Evolutionary conservation across 2,888 invertebrate genomes (phyloP), one percentile per base, ranked within the genome.

Genomic region (Megastigmus dorsalis): DNA sequence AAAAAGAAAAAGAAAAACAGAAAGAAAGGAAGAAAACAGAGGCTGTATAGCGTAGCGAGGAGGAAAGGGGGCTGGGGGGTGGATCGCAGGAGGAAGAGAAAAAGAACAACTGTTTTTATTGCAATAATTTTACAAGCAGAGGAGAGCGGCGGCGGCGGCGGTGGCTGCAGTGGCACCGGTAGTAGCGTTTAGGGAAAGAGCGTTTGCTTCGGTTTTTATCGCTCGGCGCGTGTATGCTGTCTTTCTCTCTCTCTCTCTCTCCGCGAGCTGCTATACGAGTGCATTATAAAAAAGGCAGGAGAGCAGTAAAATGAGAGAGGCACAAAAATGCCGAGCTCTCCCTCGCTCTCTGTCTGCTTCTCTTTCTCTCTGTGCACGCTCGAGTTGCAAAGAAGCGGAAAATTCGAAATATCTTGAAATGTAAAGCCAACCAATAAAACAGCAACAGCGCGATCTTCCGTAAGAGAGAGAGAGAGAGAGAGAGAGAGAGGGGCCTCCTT

Each of bases 341-440:
- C n/a, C n/a, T n/a, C n/a, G n/a, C n/a, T n/a, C n/a, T n/a, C n/a
- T n/a, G n/a, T n/a, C n/a, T n/a, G n/a, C n/a, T n/a, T n/a, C n/a
- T n/a, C n/a, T n/a, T n/a, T n/a, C n/a, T n/a, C n/a, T n/a, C n/a
- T n/a, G n/a, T n/a, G n/a, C n/a, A n/a, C n/a, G n/a, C n/a, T n/a
- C 26, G 23, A 26, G 18, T 13, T 6, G 55, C 33, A 33, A 67
- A 36, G 45, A 41, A 57, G 72, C 15, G 38, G 33, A 52, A 65
- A 72, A 66, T 59, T 57, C 57, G 65, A 57, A 60, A 52, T 36
- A 38, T 43, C 50, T 52, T 28, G 73, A 67, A 67, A 74, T 74
- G 74, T 75, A 70, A 60, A 66, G 70, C 65, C 70, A 38, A 28
- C 36, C 75, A 62, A 74, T 69, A 69, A 65, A 74, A 74, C 33